Conservation (phyloP, 2,797 vertebrate genomes). For the Amniataba percoides region DNA sequence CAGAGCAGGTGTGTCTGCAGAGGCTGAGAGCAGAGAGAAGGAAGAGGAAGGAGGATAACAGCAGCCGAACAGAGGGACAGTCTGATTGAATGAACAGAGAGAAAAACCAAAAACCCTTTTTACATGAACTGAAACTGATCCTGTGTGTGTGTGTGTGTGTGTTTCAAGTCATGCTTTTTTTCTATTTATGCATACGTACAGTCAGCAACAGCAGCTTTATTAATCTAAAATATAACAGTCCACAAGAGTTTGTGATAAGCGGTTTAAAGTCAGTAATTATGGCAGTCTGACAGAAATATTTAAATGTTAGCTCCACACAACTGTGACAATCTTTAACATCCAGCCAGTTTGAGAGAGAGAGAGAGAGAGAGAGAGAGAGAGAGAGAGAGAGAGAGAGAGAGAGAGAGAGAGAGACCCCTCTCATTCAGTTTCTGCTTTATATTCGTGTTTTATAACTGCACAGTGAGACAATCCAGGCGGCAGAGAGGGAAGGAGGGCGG, state of each 20-base stretch:
- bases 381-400: neutral
- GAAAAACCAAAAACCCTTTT: conserved; percentile 14
- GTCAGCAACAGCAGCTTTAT: neutral
- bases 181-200: neutral
- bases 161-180: neutral
- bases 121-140: conserved; percentile 19
- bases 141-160: neutral
- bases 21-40: conserved; percentile 69
- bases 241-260: neutral
- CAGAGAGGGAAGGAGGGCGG: neutral
- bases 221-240: neutral
- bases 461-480: neutral
- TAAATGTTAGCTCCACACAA: neutral
- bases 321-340: neutral
- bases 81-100: conserved; percentile 32
- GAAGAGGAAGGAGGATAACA: conserved; percentile 46
- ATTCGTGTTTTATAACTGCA: neutral
- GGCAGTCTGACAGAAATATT: neutral
- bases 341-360: neutral
- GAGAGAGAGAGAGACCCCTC: neutral
- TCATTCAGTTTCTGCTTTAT: neutral
- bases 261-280: neutral
- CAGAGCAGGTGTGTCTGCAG: conserved; percentile 92
- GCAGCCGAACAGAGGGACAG: conserved; percentile 28
- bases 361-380: neutral